These are phyloP conservation scores for Crotalus tigris DNA, from an alignment of 2,113 vertebrate genomes.

Conservation along the genomic window DNA sequence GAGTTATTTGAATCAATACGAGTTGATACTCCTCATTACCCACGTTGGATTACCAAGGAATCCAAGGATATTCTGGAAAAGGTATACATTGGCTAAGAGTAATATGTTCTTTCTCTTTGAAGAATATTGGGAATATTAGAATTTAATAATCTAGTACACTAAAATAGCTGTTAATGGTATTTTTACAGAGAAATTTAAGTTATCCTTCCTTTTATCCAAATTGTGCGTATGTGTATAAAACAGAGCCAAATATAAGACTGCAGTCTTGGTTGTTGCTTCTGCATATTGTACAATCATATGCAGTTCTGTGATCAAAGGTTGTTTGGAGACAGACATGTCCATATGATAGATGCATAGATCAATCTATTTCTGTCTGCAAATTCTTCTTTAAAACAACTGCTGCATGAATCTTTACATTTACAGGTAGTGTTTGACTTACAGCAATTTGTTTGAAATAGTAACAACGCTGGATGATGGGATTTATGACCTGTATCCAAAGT, in stretches of 20 bases:
- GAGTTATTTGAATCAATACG: constrained; percentile 97
- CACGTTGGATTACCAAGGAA: constrained; percentile 96
- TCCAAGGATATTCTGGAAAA: constrained; percentile 91
- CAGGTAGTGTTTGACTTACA: not conserved
- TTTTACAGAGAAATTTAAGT: not conserved
- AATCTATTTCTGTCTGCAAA: not conserved
- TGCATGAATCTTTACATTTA: not conserved
- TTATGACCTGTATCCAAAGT: not conserved
- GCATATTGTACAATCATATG: not conserved
- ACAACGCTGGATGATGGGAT: not conserved
- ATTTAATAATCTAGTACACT: not conserved
- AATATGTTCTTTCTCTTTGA: accelerated
- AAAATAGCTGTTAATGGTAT: not conserved
- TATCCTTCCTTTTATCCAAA: not conserved
- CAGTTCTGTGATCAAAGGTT: not conserved
- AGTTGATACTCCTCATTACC: constrained; percentile 91
- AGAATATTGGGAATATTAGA: not conserved
- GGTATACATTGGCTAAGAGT: constrained; percentile 60
- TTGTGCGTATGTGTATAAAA: not conserved
- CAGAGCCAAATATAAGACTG: not conserved
- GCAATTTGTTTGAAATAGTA: not conserved
- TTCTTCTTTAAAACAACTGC: not conserved
- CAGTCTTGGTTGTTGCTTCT: not conserved
- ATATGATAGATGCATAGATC: not conserved
- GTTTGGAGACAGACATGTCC: not conserved